Base-by-base conservation (phyloP, 35 echinoderm and acorn worm genomes). In the Strongylocentrotus purpuratus region DNA sequence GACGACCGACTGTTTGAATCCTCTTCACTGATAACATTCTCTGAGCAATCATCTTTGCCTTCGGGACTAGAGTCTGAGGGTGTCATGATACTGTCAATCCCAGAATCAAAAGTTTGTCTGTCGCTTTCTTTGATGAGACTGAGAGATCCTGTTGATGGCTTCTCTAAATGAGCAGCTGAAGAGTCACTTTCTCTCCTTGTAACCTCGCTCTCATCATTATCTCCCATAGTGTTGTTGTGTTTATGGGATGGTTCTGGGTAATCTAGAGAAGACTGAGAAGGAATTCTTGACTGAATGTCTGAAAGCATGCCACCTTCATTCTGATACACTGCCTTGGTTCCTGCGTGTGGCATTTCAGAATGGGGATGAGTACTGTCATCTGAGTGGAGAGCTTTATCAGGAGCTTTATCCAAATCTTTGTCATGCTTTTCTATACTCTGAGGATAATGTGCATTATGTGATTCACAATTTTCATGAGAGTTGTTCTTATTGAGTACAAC, bases 71-170 rank as follows among this genome's bases (percentile, higher is more conserved):
- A 93, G 28, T 93, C 91, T 25, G 87, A 89, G 91, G 91, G 91
- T 46, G 91, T 93, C 91, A 93, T 93, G 48, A 93, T 93, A n/a
- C 91, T 93, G 45, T 93, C 91, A 58, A 93, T 93, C 10, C 91
- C 91, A 31, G 91, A 93, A 93, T 93, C 91, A 93, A 93, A 93
- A 13, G 91, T 93, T 58, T 93, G 91, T 46, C 91, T 47, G 91
- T 93, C 91, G n/a, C 91, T 93, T 11, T 93, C 91, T 93, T 58
- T 33, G 22, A 58, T 52, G 91, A 93, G 31, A n/a, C 48, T 93
- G 0, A 93, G 48, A 17, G 91, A 93, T 93, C 91, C 91, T 46
- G 48, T 46, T 32, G 91, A 50, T 31, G 91, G 91, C 48, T 46
- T 93, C 45, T 46, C 91, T 46, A 89, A 25, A 18, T 46, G 87